phyloP scores from a whole-genome alignment of 2,888 invertebrate species.

The Agrypnus murinus region DNA sequence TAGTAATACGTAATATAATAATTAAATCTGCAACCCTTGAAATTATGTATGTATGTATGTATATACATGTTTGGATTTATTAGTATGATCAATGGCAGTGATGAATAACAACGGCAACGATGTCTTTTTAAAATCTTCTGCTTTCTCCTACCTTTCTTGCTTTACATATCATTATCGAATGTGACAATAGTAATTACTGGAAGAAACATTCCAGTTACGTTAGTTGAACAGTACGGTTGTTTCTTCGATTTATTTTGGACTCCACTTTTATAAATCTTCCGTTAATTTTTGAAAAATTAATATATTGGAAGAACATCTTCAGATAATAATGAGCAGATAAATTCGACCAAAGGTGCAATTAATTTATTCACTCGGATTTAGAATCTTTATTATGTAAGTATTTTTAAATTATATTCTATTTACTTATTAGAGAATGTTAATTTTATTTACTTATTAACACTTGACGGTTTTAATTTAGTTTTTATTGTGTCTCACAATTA shows the following conservation, averaged over 20 bases:
- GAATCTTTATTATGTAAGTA: slow-evolving; percentile 24
- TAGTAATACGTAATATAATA: too few species aligned
- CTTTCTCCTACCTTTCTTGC: slow-evolving; percentile 44
- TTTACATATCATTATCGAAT: slow-evolving; percentile 38
- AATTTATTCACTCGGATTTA: slow-evolving; percentile 25
- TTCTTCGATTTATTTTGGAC: neutral
- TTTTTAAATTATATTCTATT: too few species aligned
- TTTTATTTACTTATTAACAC: too few species aligned
- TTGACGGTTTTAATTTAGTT: too few species aligned
- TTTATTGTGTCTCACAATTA: too few species aligned
- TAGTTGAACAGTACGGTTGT: slow-evolving; percentile 27
- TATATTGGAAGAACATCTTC: neutral
- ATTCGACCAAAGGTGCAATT: neutral
- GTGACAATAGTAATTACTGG: slow-evolving; percentile 35
- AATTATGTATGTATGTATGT: too few species aligned
- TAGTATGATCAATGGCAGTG: too few species aligned
- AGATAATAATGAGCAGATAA: neutral
- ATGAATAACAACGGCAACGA: neutral
- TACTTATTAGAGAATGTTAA: too few species aligned
- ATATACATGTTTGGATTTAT: too few species aligned
- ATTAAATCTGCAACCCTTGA: too few species aligned
- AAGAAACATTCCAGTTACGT: slow-evolving; percentile 34
- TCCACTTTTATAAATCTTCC: neutral
- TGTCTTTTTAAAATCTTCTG: slow-evolving; percentile 21
- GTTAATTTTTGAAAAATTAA: neutral